A percentile compares a stretch with the other conserved stretches of the same genome.
Conservation (phyloP, 2,113 vertebrate genomes). For the Blennius ocellaris region DNA sequence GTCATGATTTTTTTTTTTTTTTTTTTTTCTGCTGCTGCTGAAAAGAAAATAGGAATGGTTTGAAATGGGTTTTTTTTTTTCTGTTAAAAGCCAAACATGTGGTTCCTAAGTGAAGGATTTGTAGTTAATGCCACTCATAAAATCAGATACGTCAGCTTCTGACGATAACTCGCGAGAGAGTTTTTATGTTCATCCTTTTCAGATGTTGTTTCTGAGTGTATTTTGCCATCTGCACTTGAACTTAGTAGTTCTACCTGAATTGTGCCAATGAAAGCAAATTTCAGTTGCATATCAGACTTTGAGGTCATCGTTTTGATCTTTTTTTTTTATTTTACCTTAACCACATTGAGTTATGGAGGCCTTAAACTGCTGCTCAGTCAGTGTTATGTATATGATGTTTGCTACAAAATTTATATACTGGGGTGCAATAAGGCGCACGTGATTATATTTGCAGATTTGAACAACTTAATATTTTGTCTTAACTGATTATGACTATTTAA, state of each 20-base stretch:
- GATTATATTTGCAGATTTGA: constrained; percentile 38
- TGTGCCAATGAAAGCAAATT: constrained; percentile 76
- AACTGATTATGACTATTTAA: constrained; percentile 31
- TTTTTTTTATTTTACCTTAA: constrained; percentile 49
- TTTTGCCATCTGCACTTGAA: constrained; percentile 65
- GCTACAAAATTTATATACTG: constrained; percentile 36
- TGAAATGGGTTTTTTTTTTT: constrained; percentile 1
- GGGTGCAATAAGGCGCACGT: constrained; percentile 58
- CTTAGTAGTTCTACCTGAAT: constrained; percentile 51
- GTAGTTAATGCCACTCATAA: constrained; percentile 5
- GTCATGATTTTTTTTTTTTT: no score
- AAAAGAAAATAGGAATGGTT: neutral
- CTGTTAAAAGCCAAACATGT: constrained; percentile 50
- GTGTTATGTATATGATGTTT: constrained; percentile 74
- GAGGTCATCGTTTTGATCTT: constrained; percentile 11
- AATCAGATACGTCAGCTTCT: neutral
- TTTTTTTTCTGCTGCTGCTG: neutral
- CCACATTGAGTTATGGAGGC: constrained; percentile 56
- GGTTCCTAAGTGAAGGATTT: constrained; percentile 26
- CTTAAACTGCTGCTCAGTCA: constrained; percentile 62
- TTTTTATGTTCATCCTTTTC: constrained; percentile 11
- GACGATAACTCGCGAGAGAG: constrained; percentile 12
- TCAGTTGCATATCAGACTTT: constrained; percentile 28
- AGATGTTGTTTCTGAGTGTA: constrained; percentile 37
- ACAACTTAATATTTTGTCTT: constrained; percentile 35